These are phyloP conservation scores for Metalampra italica DNA, from an alignment of 2,888 invertebrate species.

Conservation along the genomic window DNA sequence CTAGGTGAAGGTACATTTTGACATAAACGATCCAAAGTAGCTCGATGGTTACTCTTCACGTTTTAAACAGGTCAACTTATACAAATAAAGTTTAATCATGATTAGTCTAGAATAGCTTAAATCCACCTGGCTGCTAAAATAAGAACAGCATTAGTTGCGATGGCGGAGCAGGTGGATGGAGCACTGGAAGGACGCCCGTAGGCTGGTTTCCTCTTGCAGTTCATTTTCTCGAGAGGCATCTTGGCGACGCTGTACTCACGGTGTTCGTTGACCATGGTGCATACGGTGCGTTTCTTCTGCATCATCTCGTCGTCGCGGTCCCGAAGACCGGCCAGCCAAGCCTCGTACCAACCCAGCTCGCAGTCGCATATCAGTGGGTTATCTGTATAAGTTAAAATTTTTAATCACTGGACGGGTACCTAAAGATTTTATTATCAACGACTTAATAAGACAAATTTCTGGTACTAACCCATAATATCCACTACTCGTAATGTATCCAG, in stretches of 20 bases:
- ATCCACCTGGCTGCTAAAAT: constrained; percentile 51
- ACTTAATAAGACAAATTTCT: no score
- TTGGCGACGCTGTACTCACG: constrained; percentile 90
- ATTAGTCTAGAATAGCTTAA: constrained; percentile 22
- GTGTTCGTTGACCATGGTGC: constrained; percentile 88
- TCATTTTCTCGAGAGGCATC: constrained; percentile 90
- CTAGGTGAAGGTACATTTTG: constrained; percentile 23
- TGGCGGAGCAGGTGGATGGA: constrained; percentile 31
- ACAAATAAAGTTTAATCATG: background rate
- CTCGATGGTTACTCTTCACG: constrained; percentile 48
- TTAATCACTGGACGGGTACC: background rate
- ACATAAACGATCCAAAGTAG: constrained; percentile 74
- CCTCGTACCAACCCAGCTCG: constrained; percentile 92
- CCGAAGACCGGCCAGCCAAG: constrained; percentile 86
- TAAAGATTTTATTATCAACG: no score
- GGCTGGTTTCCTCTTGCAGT: constrained; percentile 84
- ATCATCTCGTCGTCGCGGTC: constrained; percentile 93
- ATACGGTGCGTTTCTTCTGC: constrained; percentile 90
- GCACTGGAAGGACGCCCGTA: constrained; percentile 56
- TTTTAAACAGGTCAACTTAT: background rate
- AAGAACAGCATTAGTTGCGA: constrained; percentile 43
- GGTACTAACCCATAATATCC: constrained; percentile 88
- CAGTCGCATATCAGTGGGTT: constrained; percentile 94
- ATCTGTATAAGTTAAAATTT: constrained; percentile 74
- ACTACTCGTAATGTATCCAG: constrained; percentile 91